Evolutionary conservation across 2,888 invertebrate genomes (phyloP), one percentile per base, ranked within the genome.

Genomic region (Euclidia mi): DNA sequence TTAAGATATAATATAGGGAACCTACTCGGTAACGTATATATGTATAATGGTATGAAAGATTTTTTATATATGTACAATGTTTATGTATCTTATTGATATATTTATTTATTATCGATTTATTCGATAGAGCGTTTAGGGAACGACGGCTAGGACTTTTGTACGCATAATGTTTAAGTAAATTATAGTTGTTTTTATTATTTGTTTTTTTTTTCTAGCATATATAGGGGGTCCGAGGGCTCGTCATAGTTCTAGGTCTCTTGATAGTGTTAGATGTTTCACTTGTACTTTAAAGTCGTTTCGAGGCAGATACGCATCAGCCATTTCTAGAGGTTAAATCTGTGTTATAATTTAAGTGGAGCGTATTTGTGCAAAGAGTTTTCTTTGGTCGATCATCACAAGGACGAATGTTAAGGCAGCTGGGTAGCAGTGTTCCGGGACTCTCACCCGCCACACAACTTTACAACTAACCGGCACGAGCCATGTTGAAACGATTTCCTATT

Each of bases 141-240:
- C 67, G 89, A 87, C 67, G 85, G 85, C 87, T 91, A 91, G 83
- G 84, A 81, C 85, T 92, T 92, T 94, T 94, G 88, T 92, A 93
- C 89, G 93, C 92, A 90, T 94, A 91, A 92, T 91, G 84, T 89
- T 78, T 93, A 93, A 93, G 93, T 93, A 92, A 92, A 91, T 93
- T 94, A 92, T 90, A 93, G 88, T 92, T 91, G 91, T 92, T 93
- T 92, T 92, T 91, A 89, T 91, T 87, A 84, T 88, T 89, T 86
- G 84, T 88, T 90, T 88, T 86, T 84, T 80, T 80, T 84, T 83
- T 84, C 69, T 87, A 88, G 84, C 79, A 79, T 87, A 85, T 86
- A 77, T 79, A 81, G 81, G 74, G 81, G 78, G 82, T 79, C 78
- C 61, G 62, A 71, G 70, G 77, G 69, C 79, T 80, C 81, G 78